A percentile compares a stretch with the other conserved stretches of the same genome.
Evolutionary conservation across 30 jellyfish, hydroid and myxozoan species (phyloP).

Genomic region (Hydractinia echinata): DNA sequence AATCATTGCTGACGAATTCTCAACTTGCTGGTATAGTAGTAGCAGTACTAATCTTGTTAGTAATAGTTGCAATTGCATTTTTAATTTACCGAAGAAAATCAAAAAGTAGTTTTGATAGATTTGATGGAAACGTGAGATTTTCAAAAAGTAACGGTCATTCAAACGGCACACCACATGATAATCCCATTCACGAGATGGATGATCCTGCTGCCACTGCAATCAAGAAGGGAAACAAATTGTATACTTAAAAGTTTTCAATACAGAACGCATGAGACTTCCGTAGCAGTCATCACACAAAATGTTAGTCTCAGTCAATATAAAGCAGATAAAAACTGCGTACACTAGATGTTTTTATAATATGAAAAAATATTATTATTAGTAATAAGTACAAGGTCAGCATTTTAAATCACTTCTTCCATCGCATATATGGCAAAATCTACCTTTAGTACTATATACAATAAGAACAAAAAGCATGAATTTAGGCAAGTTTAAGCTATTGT

Average conservation of each 20-base stretch:
- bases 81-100: background rate
- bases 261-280: too few relatives aligned
- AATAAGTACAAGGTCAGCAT: too few relatives aligned
- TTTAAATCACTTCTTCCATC: too few relatives aligned
- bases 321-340: too few relatives aligned
- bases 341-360: too few relatives aligned
- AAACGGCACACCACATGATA: background rate
- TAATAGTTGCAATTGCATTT: background rate
- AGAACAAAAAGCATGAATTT: too few relatives aligned
- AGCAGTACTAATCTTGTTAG: background rate
- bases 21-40: conserved; percentile 9
- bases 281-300: too few relatives aligned
- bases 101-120: background rate
- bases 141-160: conserved; percentile 4
- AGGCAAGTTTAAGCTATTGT: too few relatives aligned
- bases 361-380: too few relatives aligned
- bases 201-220: conserved; percentile 28
- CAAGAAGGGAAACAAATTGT: conserved; percentile 1
- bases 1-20: background rate
- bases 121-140: conserved; percentile 9
- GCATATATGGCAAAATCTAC: too few relatives aligned
- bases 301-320: too few relatives aligned
- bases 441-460: too few relatives aligned
- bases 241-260: background rate
- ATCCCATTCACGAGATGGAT: background rate